Conservation (phyloP, 2,113 vertebrate genomes). For the Coturnix japonica region DNA sequence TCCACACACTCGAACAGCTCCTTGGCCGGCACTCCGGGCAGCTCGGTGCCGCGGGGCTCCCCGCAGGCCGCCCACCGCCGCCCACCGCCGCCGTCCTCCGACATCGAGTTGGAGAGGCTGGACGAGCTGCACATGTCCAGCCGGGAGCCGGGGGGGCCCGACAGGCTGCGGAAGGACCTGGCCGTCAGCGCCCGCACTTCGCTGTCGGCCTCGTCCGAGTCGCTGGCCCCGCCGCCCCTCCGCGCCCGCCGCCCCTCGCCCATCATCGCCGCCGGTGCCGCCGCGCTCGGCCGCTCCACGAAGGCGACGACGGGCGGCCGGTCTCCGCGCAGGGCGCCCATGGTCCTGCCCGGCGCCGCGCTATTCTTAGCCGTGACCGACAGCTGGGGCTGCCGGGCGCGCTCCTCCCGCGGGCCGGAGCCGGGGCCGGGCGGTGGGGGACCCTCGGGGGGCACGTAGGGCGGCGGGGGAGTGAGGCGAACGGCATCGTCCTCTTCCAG, state of each 20-base stretch:
- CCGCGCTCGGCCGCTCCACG: not conserved
- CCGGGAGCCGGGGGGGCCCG: slow-evolving; percentile 76
- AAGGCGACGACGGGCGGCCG: slow-evolving; percentile 72
- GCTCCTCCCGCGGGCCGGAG: slow-evolving; percentile 74
- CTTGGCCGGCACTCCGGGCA: slow-evolving; percentile 10
- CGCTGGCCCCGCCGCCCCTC: slow-evolving; percentile 76
- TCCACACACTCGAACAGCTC: slow-evolving; percentile 88
- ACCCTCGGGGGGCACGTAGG: not conserved
- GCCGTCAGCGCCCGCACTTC: slow-evolving; percentile 87
- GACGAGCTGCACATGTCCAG: slow-evolving; percentile 88
- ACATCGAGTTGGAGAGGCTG: slow-evolving; percentile 83
- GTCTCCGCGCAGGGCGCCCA: slow-evolving; percentile 79
- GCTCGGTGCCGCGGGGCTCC: slow-evolving; percentile 67
- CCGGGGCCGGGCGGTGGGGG: not conserved
- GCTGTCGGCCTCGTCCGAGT: slow-evolving; percentile 85
- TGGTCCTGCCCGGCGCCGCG: slow-evolving; percentile 77
- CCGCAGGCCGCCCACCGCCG: slow-evolving; percentile 78
- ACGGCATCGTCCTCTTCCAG: slow-evolving; percentile 76
- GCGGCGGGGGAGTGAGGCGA: not conserved
- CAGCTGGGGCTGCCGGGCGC: slow-evolving; percentile 88
- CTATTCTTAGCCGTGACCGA: slow-evolving; percentile 89
- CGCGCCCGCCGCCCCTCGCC: not conserved
- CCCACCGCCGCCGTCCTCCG: slow-evolving; percentile 81
- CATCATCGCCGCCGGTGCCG: slow-evolving; percentile 9
- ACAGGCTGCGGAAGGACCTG: slow-evolving; percentile 80